phyloP scores from a whole-genome alignment of 2,797 vertebrate genomes.

The Molossus molossus region DNA sequence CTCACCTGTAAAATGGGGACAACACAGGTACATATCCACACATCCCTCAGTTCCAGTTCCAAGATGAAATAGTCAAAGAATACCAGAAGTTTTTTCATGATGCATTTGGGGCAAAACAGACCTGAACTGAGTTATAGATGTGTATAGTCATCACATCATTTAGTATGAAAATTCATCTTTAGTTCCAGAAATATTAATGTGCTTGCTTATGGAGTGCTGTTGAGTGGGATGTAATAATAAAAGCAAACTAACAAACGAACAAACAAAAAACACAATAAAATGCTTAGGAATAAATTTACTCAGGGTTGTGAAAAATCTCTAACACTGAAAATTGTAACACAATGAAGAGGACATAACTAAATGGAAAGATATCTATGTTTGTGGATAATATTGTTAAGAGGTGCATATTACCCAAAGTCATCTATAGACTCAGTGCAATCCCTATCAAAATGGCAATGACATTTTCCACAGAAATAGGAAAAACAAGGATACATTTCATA shows the following conservation, averaged over 20 bases:
- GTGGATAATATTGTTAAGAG: neutral
- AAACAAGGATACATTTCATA: neutral
- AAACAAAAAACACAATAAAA: neutral
- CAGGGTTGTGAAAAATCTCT: neutral
- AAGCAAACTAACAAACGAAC: no score
- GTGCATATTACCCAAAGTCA: neutral
- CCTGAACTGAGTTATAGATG: neutral
- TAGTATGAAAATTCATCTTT: neutral
- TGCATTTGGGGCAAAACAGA: neutral
- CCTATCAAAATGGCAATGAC: neutral
- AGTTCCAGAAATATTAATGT: neutral
- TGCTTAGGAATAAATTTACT: neutral
- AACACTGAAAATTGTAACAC: neutral
- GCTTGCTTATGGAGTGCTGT: neutral
- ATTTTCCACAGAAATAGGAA: neutral
- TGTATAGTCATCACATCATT: neutral
- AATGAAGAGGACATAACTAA: neutral
- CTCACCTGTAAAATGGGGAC: neutral
- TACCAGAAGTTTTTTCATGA: neutral
- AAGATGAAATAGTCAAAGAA: neutral
- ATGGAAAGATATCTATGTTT: neutral
- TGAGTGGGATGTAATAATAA: neutral
- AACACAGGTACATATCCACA: neutral
- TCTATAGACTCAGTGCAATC: neutral
- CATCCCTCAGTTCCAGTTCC: conserved; percentile 17